phyloP scores from a whole-genome alignment of 2,888 invertebrate species.

The Yponomeuta malinellus region DNA sequence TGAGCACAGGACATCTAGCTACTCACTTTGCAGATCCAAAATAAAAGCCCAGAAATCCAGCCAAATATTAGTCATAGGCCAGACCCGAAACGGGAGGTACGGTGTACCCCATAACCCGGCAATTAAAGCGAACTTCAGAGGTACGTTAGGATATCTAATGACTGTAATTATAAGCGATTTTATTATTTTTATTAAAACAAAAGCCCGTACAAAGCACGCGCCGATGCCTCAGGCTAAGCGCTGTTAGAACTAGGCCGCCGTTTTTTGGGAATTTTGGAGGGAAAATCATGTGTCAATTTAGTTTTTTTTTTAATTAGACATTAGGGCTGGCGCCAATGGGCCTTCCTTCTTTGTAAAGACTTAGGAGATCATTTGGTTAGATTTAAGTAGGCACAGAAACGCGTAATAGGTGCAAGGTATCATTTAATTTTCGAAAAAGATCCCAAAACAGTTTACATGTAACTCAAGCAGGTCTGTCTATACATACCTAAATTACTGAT shows the following conservation, averaged over 20 bases:
- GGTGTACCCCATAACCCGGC: conserved; percentile 38
- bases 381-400: too few species aligned
- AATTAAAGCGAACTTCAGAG: conserved; percentile 58
- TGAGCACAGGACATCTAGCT: too few species aligned
- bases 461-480: too few species aligned
- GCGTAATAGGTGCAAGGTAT: too few species aligned
- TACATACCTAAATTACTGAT: too few species aligned
- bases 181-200: conserved; percentile 36
- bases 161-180: conserved; percentile 63
- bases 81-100: conserved; percentile 9
- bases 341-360: background rate
- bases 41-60: background rate
- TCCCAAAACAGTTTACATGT: too few species aligned
- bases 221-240: conserved; percentile 40
- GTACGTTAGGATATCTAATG: conserved; percentile 59
- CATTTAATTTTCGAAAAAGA: too few species aligned
- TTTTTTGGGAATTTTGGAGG: background rate
- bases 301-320: background rate
- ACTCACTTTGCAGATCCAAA: too few species aligned
- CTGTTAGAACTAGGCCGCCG: conserved; percentile 20
- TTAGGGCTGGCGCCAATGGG: background rate
- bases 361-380: too few species aligned
- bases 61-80: conserved; percentile 4
- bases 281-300: background rate
- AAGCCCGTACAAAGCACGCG: conserved; percentile 53